Evolutionary conservation across 1,140 invertebrate species (phyloP), one percentile per base, ranked within the genome.

Genomic region (Formica selysi): DNA sequence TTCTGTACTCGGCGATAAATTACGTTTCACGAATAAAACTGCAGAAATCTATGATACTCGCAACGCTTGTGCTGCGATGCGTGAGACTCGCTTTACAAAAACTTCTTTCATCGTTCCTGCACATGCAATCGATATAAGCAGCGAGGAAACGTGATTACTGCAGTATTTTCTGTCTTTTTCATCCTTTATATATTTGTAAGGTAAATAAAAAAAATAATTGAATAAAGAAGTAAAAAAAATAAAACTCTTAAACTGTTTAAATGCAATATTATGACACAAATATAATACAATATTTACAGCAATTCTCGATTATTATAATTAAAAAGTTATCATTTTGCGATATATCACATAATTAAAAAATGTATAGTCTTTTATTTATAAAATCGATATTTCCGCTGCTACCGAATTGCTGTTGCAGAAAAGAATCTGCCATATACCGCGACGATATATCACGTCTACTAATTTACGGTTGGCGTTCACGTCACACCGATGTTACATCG

Each of bases 1-100:
- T 68, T 70, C 48, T 64, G 3, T n/a, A 59, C 54, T 44, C 19
- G 36, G 54, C 22, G 67, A 81, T 73, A 81, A 85, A 87, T 78
- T 65, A 78, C n/a, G 57, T 54, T 87, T 59, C 83, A 70, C 65
- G 11, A 36, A 81, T 29, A 81, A 67, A 36, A 26, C 13, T 48
- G 78, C 57, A 65, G 71, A 59, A 87, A 78, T 73, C 67, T 19
- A 57, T 61, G 51, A 85, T 62, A 36, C 62, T 68, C 16, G 38
- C 67, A 29, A n/a, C 65, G 48, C 59, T 19, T 36, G 13, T 54
- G 29, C 10, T 19, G 22, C 26, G 41, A 26, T 29, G 16, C 26
- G 10, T 61, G 26, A 65, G 19, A 16, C 48, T 44, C 38, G 51
- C 38, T 64, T 22, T 61, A 29, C 79, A 86, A 85, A 88, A 74